Evolutionary conservation across 2,888 invertebrate species (phyloP).

Genomic region (Lasioglossum oenotherae): DNA sequence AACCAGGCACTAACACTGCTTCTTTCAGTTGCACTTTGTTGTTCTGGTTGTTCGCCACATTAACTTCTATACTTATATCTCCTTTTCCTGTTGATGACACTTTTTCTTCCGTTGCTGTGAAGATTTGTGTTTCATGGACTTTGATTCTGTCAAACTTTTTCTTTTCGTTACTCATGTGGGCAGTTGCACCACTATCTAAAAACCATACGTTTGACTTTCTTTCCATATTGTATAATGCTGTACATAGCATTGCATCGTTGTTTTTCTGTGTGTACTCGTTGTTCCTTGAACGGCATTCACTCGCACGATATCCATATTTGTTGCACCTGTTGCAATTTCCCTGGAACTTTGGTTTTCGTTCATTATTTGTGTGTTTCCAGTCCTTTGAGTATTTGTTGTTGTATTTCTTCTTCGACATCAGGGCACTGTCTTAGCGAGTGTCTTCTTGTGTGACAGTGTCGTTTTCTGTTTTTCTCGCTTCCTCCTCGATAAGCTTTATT

Average conservation of each 20-base stretch:
- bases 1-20: constrained; percentile 52
- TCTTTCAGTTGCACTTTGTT: constrained; percentile 23
- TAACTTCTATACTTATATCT: not conserved
- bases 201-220: too few relatives aligned
- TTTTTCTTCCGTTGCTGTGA: not conserved
- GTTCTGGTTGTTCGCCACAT: not conserved
- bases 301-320: constrained; percentile 40
- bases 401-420: not conserved
- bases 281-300: constrained; percentile 8
- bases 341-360: constrained; percentile 19
- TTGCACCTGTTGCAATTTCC: constrained; percentile 19
- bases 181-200: too few relatives aligned
- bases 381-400: not conserved
- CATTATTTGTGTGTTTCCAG: constrained; percentile 7
- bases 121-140: too few relatives aligned
- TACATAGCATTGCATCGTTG: constrained; percentile 13
- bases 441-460: not conserved
- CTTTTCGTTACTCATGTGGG: too few relatives aligned
- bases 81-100: not conserved
- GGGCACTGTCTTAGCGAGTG: not conserved
- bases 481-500: constrained; percentile 1
- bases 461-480: constrained; percentile 17
- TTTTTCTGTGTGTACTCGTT: not conserved
- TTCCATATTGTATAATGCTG: constrained; percentile 5
- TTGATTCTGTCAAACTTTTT: too few relatives aligned